Evolutionary conservation across 2,113 vertebrate genomes (phyloP), one percentile per base, ranked within the genome.

Genomic region (Panthera tigris): DNA sequence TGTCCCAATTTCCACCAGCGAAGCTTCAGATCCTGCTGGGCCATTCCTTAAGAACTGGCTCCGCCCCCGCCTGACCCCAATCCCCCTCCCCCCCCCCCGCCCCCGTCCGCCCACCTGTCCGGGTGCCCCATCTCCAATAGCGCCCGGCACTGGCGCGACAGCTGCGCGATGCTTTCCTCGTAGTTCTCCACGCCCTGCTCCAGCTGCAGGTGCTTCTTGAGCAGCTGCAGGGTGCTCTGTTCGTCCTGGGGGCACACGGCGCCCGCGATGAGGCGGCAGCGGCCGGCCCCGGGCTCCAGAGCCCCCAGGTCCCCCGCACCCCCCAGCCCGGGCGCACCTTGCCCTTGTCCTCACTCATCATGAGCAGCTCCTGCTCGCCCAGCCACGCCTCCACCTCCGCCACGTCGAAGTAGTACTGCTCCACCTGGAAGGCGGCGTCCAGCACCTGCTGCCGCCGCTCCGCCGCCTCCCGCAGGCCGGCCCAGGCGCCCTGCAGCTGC

Each of bases 281-380:
- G 29, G 73, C 39, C n/a, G 25, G 87, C 7, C 73, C 52, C 11
- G 4, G 84, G 89, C 73, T 69, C 78, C 66, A 0, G 76, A 5
- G 16, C 66, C 27, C 81, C 95, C 39, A 4, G 33, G 7, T 21
- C 71, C 89, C 83, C 52, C 36, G 0, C 50, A 1, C 74, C 65
- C 88, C 88, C 73, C 18, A 50, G 27, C 69, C 89, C 18, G 68
- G 78, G 89, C 99, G 91, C 97, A 99, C 99, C 99, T 99, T 99
- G 91, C 99, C 99, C 98, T 99, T 99, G 98, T 99, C 99, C 96
- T 99, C 99, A 48, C 99, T 99, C 99, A 99, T 99, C 99, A 99
- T 99, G 94, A 99, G 99, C 96, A 99, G 99, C 98, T 99, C 99
- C 92, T 99, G 99, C 97, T 99, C 99, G 2, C 99, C 99, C 83